Evolutionary conservation across 2,888 invertebrate species (phyloP), one percentile per base, ranked within the genome.

Genomic region (Morpho achilles): DNA sequence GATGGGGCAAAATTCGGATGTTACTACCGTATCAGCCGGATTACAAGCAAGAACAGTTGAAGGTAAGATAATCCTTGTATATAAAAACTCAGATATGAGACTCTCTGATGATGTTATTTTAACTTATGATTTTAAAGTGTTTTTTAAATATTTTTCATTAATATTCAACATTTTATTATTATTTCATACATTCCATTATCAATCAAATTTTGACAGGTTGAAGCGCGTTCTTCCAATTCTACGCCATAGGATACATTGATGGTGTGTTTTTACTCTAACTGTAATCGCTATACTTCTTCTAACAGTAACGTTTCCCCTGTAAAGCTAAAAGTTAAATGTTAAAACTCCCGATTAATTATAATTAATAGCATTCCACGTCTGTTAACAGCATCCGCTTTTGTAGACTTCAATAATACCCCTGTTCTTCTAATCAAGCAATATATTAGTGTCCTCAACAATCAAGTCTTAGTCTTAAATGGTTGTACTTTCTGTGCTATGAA

Each of bases 1-100:
- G 96, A 60, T 96, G 96, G 96, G 96, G 96, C 58, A 96, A 96
- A 87, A 96, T 96, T 63, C 93, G 97, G 50, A 97, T 97, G 97
- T 91, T 97, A 69, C 92, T 97, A 68, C 97, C 97, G 6, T 97
- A 97, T 79, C 97, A 97, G 75, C 97, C 97, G 8, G 96, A 97
- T 79, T 97, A 97, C 83, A 97, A 97, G 76, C 94, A 94, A 69
- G 97, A 97, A 72, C 96, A 97, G 78, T 87, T 97, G 54, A 96
- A 97, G 91, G 91, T 90, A 76, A 70, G 10, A 4, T 10, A n/a
- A 46, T 41, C 48, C 7, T 51, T 47, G 48, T 52, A 60, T 43
- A 41, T 8, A 43, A 40, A 23, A 39, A 40, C 39, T 7, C 48
- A 56, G 9, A 56, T 10, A 5, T 32, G 7, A 49, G 4, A 49